phyloP scores from a whole-genome alignment of 2,113 vertebrate genomes.

The Aspidoscelis tigris region DNA sequence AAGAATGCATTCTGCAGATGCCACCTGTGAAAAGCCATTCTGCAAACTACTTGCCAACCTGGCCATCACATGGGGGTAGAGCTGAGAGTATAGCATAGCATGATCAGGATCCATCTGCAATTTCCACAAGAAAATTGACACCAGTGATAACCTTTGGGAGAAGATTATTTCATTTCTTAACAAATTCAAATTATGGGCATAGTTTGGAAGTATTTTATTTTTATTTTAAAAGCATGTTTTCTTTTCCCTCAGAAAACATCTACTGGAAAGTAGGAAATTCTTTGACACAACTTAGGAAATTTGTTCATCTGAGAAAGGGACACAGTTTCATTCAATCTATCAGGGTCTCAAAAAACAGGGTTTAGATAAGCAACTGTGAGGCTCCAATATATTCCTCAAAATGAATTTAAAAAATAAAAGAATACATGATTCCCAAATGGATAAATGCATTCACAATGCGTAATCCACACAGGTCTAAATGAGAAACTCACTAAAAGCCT shows the following conservation, averaged over 20 bases:
- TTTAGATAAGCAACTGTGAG: not conserved
- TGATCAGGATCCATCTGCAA: not conserved
- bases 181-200: not conserved
- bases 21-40: too few relatives aligned
- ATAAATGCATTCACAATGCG: not conserved
- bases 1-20: too few relatives aligned
- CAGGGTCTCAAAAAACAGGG: not conserved
- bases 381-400: not conserved
- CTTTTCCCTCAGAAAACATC: not conserved
- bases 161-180: not conserved
- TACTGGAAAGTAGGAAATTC: not conserved
- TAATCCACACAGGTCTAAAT: conserved; percentile 12
- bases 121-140: not conserved
- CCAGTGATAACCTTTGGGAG: not conserved
- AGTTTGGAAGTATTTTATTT: too few relatives aligned
- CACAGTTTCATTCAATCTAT: not conserved
- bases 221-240: not conserved
- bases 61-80: too few relatives aligned
- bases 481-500: conserved; percentile 20
- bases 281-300: not conserved
- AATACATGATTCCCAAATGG: not conserved
- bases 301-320: not conserved
- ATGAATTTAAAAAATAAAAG: conserved; percentile 30
- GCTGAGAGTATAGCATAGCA: too few relatives aligned
- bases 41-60: too few relatives aligned